Conservation (phyloP, 64 coral and sea anemone species). For the Montipora foliosa region DNA sequence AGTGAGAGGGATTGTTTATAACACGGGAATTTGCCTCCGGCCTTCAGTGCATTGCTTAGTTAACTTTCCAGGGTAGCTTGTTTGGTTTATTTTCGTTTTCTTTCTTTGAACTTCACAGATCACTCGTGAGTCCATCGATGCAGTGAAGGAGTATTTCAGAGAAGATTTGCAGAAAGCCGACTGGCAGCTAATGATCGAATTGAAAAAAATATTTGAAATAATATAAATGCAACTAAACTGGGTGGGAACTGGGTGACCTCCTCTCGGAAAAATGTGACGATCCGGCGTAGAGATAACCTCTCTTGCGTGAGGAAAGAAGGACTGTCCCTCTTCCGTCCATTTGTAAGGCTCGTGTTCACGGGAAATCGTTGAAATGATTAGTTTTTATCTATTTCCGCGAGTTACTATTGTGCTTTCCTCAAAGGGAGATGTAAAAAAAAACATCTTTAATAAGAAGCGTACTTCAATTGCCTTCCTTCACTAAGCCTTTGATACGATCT, state of each 20-base stretch:
- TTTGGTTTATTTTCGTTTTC: neutral
- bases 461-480: neutral
- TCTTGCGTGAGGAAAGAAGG: too few species aligned
- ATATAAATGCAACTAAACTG: constrained; percentile 42
- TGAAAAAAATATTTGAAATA: constrained; percentile 97
- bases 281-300: neutral
- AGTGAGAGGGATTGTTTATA: too few species aligned
- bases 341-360: too few species aligned
- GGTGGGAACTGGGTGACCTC: neutral
- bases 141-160: constrained; percentile 97
- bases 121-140: constrained; percentile 94
- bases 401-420: too few species aligned
- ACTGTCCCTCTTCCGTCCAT: too few species aligned
- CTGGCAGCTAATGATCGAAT: constrained; percentile 99
- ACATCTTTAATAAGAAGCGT: too few species aligned
- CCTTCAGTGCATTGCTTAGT: neutral
- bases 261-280: neutral
- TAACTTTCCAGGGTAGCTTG: neutral
- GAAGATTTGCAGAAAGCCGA: constrained; percentile 96
- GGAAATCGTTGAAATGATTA: too few species aligned
- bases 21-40: too few species aligned
- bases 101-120: constrained; percentile 57
- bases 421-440: too few species aligned
- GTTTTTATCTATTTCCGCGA: too few species aligned
- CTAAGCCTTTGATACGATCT: neutral